These are phyloP conservation scores for Agonopterix arenella DNA, from an alignment of 2,888 invertebrate genomes.

Conservation along the genomic window DNA sequence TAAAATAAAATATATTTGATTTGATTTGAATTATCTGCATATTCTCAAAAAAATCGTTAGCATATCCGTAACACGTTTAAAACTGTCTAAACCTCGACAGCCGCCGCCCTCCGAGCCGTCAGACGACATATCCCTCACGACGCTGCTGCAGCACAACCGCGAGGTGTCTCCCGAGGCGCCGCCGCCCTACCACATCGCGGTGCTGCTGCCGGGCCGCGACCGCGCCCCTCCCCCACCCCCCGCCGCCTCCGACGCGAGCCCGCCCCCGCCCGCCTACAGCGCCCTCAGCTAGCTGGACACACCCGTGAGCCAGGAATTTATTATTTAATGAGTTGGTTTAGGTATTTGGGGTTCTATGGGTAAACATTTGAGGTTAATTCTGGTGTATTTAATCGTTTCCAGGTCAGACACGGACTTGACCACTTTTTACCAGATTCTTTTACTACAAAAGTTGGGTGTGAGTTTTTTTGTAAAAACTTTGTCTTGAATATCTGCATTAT, in stretches of 20 bases:
- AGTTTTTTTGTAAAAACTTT: too few species aligned
- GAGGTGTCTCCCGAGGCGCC: slow-evolving; percentile 63
- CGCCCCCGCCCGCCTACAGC: slow-evolving; percentile 83
- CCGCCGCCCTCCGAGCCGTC: slow-evolving; percentile 43
- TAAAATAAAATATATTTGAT: too few species aligned
- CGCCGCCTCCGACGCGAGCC: slow-evolving; percentile 76
- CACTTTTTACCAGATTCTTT: too few species aligned
- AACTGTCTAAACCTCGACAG: slow-evolving; percentile 4
- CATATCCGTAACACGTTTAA: too few species aligned
- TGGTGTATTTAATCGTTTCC: too few species aligned
- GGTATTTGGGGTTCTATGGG: not conserved
- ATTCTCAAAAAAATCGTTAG: too few species aligned
- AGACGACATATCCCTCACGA: slow-evolving; percentile 52
- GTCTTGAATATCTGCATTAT: too few species aligned
- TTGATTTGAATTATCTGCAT: too few species aligned
- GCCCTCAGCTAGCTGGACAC: slow-evolving; percentile 79
- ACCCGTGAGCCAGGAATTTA: slow-evolving; percentile 51
- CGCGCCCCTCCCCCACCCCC: slow-evolving; percentile 76
- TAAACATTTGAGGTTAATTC: too few species aligned
- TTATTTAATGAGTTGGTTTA: slow-evolving; percentile 38
- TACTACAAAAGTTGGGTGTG: too few species aligned
- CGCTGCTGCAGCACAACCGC: slow-evolving; percentile 38
- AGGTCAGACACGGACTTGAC: too few species aligned
- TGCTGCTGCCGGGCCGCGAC: slow-evolving; percentile 79
- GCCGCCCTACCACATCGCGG: slow-evolving; percentile 91